These are phyloP conservation scores for Chydorus sphaericus DNA, from an alignment of 2,888 invertebrate species.

Conservation along the genomic window DNA sequence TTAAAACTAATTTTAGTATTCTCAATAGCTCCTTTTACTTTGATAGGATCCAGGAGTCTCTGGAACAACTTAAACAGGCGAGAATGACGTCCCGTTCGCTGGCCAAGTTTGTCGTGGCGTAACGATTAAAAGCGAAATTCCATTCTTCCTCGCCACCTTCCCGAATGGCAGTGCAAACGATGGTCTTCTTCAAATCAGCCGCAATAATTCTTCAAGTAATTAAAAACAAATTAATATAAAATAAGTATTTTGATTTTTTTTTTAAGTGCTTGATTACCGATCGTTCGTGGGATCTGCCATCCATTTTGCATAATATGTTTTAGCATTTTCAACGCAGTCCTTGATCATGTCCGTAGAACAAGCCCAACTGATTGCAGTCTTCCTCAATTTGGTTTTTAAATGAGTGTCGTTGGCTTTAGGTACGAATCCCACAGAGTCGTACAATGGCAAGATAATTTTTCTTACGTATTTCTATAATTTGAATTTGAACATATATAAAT, in stretches of 20 bases:
- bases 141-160: constrained; percentile 72
- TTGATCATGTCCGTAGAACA: constrained; percentile 58
- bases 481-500: constrained; percentile 22
- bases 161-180: constrained; percentile 74
- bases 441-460: constrained; percentile 17
- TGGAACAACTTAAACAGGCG: constrained; percentile 65
- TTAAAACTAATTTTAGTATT: neutral
- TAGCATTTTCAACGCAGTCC: constrained; percentile 58
- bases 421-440: constrained; percentile 46
- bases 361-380: constrained; percentile 54
- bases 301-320: constrained; percentile 59
- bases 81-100: constrained; percentile 66
- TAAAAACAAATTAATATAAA: too few relatives aligned
- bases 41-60: constrained; percentile 64
- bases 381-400: constrained; percentile 51
- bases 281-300: constrained; percentile 53
- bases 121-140: constrained; percentile 75
- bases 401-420: constrained; percentile 47
- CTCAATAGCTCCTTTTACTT: constrained; percentile 32
- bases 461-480: constrained; percentile 22
- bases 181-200: constrained; percentile 62
- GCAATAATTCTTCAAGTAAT: constrained; percentile 28
- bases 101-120: constrained; percentile 55
- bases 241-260: neutral
- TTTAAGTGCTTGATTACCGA: too few relatives aligned